Base-by-base conservation (phyloP, 2,888 invertebrate species). In the Acanthoscelides obtectus region DNA sequence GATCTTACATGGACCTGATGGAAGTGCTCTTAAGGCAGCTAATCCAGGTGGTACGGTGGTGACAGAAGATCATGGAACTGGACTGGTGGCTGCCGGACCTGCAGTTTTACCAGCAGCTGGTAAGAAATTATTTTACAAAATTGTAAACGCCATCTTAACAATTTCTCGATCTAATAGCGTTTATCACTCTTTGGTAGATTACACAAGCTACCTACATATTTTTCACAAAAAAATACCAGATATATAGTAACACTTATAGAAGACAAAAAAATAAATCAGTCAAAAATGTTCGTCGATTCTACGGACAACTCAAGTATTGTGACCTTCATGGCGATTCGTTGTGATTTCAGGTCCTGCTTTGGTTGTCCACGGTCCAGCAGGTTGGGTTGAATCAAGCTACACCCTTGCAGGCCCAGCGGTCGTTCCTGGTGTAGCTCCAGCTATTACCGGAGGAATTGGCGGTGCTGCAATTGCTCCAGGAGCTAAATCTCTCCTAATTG, bases 31-130 rank as follows among this genome's bases (percentile, higher is more conserved):
- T 19, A 71, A 78, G 22, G 77, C 81, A 3, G 77, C 73, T 27
- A 79, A 78, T 64, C 79, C 81, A n/a, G 81, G 81, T 65, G 81
- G 81, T 21, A 80, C 78, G 8, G 77, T 80, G 0, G 76, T 78
- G 22, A 76, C 78, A 6, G 76, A 78, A 20, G 72, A 73, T 63
- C 75, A 76, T 45, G 75, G 75, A 64, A 20, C 73, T 21, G 75
- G 74, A 8, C 64, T 75, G 19, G 73, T 75, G 27, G 77, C 78
- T 64, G 74, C 75, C 69, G 78, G 76, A 22, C 78, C 78, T 66
- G 75, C 73, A 12, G 8, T 70, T 20, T 71, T 75, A 22, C 71
- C 74, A 6, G 22, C 69, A 68, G 72, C 22, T 73, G 75, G 71
- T 68, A 17, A 21, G 5, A 12, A 17, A 66, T 5, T 20, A 73